These are phyloP conservation scores for Neopelma chrysocephalum DNA, from an alignment of 2,797 vertebrate species.

Conservation along the genomic window DNA sequence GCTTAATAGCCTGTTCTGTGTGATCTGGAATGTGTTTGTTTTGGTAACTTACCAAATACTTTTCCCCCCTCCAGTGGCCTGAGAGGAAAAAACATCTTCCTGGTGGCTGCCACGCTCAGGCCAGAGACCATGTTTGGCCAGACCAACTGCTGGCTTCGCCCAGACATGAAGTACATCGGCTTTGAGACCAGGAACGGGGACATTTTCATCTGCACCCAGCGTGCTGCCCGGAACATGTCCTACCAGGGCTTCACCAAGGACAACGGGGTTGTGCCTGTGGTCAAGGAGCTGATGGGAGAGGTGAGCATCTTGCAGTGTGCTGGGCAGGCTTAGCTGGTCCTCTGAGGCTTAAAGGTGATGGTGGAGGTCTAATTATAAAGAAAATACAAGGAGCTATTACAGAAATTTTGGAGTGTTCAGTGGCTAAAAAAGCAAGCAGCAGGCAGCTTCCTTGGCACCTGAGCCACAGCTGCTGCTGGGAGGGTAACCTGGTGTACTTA, in stretches of 20 bases:
- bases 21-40: neutral
- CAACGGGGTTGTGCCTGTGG: constrained; percentile 87
- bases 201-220: constrained; percentile 88
- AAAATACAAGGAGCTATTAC: neutral
- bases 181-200: constrained; percentile 87
- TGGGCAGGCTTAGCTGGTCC: neutral
- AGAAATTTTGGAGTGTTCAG: neutral
- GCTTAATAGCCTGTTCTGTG: neutral
- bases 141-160: constrained; percentile 96
- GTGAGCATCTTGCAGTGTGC: constrained; percentile 66
- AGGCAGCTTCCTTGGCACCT: neutral
- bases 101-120: constrained; percentile 94
- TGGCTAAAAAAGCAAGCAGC: neutral
- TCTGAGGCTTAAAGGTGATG: neutral
- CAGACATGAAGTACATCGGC: constrained; percentile 94
- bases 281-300: constrained; percentile 95
- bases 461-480: neutral
- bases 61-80: constrained; percentile 77
- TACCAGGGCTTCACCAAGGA: constrained; percentile 93
- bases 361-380: neutral
- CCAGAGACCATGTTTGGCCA: constrained; percentile 99
- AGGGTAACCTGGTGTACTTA: neutral
- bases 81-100: constrained; percentile 89
- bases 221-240: constrained; percentile 95
- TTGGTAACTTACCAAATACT: neutral